A percentile compares a stretch with the other conserved stretches of the same genome.
Conservation (phyloP, 1,140 invertebrate genomes). For the Hestina assimilis region DNA sequence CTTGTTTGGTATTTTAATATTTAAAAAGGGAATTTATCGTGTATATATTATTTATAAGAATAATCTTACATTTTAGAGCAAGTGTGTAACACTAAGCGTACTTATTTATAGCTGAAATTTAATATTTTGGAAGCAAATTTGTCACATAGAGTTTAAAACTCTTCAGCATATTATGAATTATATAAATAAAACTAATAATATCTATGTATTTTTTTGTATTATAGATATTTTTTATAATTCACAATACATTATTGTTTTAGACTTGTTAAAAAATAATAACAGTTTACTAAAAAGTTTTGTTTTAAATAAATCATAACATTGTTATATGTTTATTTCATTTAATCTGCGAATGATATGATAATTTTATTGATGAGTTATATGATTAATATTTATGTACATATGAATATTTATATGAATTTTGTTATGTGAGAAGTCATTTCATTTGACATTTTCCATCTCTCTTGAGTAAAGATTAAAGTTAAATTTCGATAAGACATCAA, state of each 20-base stretch:
- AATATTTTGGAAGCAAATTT: too few species aligned
- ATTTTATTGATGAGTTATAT: slow-evolving; percentile 55
- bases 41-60: too few species aligned
- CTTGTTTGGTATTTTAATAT: too few species aligned
- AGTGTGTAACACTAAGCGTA: too few species aligned
- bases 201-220: slow-evolving; percentile 75
- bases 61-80: too few species aligned
- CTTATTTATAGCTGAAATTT: too few species aligned
- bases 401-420: slow-evolving; percentile 28
- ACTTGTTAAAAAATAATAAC: slow-evolving; percentile 62
- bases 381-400: slow-evolving; percentile 57
- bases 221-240: slow-evolving; percentile 72
- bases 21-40: too few species aligned
- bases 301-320: slow-evolving; percentile 59
- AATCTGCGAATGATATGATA: slow-evolving; percentile 68
- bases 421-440: neutral
- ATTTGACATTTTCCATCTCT: neutral
- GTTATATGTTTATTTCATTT: slow-evolving; percentile 54
- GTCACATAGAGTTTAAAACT: too few species aligned
- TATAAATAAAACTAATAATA: slow-evolving; percentile 35
- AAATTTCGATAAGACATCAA: too few species aligned
- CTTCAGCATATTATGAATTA: too few species aligned
- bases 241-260: slow-evolving; percentile 69
- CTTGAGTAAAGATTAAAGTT: neutral
- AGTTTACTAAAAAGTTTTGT: slow-evolving; percentile 48